Evolutionary conservation across 2,113 vertebrate species (phyloP), one percentile per base, ranked within the genome.

Genomic region (Colius striatus): DNA sequence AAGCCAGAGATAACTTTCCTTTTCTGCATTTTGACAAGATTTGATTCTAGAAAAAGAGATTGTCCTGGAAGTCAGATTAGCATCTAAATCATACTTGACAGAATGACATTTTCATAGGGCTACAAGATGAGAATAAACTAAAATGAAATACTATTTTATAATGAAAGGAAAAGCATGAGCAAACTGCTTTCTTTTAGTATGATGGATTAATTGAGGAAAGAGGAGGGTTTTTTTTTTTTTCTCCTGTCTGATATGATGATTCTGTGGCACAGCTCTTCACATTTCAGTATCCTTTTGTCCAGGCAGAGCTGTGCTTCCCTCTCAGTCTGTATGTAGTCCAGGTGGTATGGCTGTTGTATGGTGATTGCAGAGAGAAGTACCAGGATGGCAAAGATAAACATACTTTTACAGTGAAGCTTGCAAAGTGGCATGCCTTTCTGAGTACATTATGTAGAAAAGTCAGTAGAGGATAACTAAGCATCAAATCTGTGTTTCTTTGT

Each of bases 381-480:
- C 53, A 66, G 83, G 53, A 71, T 78, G 61, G 76, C 68, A 75
- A 84, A 89, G 88, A 95, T 74, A 93, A 95, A 93, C 11, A 4
- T 18, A 55, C 38, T 91, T 62, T 10, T 55, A 87, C 58, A 68
- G 76, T 8, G 70, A 78, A 84, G 70, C 76, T n/a, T 84, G 76
- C 47, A 43, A 92, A 90, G 75, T 62, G 63, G 26, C 51, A 34
- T 90, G 90, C 79, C 82, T 79, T 86, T 94, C 76, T 71, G 57
- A 72, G 73, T 75, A 48, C 26, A 11, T 67, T 73, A n/a, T 55
- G 43, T 34, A 48, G 61, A 57, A 77, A 72, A 17, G 83, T 84
- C 86, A 48, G 80, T 18, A 75, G 95, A 92, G 61, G 55, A 95
- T 90, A 94, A 96, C 89, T 90, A 93, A 92, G 65, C 63, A 71